Base-by-base conservation (phyloP, 2,888 invertebrate species). In the Bellardia pandia region DNA sequence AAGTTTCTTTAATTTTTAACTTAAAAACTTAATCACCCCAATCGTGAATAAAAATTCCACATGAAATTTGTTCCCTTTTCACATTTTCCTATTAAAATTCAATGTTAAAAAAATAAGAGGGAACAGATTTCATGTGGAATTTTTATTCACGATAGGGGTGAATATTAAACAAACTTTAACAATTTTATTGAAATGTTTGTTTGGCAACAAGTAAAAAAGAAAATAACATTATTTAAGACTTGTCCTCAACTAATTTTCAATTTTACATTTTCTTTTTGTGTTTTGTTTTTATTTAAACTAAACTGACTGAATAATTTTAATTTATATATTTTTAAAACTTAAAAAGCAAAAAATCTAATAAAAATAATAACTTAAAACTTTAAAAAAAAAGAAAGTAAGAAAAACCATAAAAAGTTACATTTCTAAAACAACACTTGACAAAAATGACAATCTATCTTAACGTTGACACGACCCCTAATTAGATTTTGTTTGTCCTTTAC, bases 271-370 rank as follows among this genome's bases (percentile, higher is more conserved):
- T 51, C 48, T 78, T 80, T 78, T 11, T 66, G 23, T 23, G 23
- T 23, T 23, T 23, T 23, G 23, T 87, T 87, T 58, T 77, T 45
- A 62, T 68, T 83, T 58, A 81, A 85, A 81, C 84, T 85, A 72
- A 77, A 87, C 87, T 78, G 87, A 87, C 87, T 87, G 87, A 87
- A 87, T 87, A 87, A 85, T 87, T 85, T 87, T 87, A 87, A 87
- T 87, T 85, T 81, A 56, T 78, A 84, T 87, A 78, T 64, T 84
- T 86, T 81, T 82, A 76, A n/a, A 16, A 81, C 71, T 16, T 69
- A 53, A 71, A 58, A 75, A 74, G 53, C 40, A 42, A 72, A 74
- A 48, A 30, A 58, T 64, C 13, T 45, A 58, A 33, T 45, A 6
- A 62, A 64, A 13, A 11, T 60, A 68, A 66, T 11, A 33, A 58